Evolutionary conservation across 1,140 invertebrate species (phyloP).

Genomic region (Apis dorsata): DNA sequence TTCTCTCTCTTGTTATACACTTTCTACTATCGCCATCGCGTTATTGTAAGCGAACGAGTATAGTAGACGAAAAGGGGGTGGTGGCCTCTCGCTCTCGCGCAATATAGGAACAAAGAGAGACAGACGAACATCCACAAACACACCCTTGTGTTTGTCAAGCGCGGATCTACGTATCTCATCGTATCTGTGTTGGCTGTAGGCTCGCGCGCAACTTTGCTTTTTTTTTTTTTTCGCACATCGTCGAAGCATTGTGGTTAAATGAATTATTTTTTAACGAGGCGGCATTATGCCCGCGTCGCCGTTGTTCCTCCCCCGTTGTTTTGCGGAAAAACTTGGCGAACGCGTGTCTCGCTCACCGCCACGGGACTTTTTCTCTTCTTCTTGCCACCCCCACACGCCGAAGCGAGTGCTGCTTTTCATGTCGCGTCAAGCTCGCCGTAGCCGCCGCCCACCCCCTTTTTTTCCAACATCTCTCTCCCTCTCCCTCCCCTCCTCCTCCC

Average conservation of each 20-base stretch:
- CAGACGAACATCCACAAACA: not conserved
- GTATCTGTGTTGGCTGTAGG: not conserved
- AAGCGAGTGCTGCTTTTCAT: constrained; percentile 43
- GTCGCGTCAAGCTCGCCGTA: constrained; percentile 32
- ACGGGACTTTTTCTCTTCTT: constrained; percentile 55
- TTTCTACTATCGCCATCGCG: constrained; percentile 8
- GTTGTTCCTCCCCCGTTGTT: constrained; percentile 58
- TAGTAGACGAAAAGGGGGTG: not conserved
- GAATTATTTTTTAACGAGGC: constrained; percentile 72
- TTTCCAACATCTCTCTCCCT: not conserved
- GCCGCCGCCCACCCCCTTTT: not conserved
- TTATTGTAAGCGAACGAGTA: constrained; percentile 12
- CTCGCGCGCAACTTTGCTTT: not conserved
- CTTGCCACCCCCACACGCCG: not conserved
- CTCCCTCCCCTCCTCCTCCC: not conserved
- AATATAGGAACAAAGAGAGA: not conserved
- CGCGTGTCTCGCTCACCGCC: constrained; percentile 47
- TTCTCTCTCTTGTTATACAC: not conserved
- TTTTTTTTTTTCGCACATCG: constrained; percentile 22
- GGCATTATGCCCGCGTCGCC: constrained; percentile 55
- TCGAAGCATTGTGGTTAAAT: constrained; percentile 63
- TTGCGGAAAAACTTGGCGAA: constrained; percentile 58
- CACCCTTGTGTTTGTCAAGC: not conserved
- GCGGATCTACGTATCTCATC: not conserved
- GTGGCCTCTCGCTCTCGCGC: not conserved